phyloP scores from a whole-genome alignment of 2,888 invertebrate species.

The Troglohyphantes excavatus region DNA sequence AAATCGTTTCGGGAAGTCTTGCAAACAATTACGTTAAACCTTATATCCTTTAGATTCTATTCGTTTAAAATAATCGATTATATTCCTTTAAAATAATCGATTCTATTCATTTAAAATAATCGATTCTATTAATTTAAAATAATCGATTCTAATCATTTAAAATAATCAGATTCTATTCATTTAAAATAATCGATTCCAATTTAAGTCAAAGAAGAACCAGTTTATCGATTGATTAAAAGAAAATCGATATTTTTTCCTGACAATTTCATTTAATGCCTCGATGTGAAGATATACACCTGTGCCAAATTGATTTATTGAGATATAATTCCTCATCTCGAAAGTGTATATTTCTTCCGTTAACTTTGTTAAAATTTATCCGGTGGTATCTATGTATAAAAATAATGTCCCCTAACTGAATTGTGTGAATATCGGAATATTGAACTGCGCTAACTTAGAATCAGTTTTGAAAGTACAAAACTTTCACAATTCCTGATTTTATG shows the following conservation, averaged over 20 bases:
- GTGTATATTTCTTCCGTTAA: conserved; percentile 35
- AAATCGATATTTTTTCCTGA: not conserved
- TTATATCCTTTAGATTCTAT: not conserved
- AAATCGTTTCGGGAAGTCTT: not conserved
- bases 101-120: not conserved
- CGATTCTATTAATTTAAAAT: not conserved
- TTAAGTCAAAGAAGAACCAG: not conserved
- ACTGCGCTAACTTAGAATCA: not conserved
- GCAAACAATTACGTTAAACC: not conserved
- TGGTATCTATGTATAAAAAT: conserved; percentile 40
- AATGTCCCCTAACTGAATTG: not conserved
- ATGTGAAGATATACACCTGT: conserved; percentile 29
- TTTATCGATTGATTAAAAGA: conserved; percentile 1
- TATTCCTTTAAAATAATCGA: no score
- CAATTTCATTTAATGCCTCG: conserved; percentile 4
- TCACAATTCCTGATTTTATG: no score
- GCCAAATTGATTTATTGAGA: conserved; percentile 41
- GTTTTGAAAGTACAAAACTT: no score
- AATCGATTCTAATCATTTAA: not conserved
- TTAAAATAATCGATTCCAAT: not conserved
- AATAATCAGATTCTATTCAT: no score
- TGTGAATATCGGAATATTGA: not conserved
- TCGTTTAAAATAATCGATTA: no score
- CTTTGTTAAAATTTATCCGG: conserved; percentile 68
- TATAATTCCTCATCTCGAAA: conserved; percentile 36